Percentiles rank a stretch among this genome's conserved stretches.
Evolutionary conservation across 2,797 vertebrate genomes (phyloP).

Genomic region (Epinephelus awoara): DNA sequence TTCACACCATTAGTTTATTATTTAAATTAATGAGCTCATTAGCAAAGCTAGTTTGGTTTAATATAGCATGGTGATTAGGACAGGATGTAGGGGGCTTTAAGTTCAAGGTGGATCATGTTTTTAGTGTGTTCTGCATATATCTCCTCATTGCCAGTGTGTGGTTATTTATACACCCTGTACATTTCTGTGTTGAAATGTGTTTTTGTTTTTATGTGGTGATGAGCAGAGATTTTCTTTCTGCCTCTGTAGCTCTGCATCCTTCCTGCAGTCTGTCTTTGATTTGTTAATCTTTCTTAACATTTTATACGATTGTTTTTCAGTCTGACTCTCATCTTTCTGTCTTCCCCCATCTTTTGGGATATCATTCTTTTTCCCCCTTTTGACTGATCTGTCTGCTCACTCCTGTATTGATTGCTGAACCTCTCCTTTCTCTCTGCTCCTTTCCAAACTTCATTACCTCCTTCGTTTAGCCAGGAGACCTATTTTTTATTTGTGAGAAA

Average conservation of each 20-base stretch:
- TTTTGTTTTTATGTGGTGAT: constrained; percentile 12
- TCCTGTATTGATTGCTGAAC: constrained; percentile 26
- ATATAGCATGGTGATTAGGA: constrained; percentile 31
- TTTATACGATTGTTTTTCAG: neutral
- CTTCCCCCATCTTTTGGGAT: constrained; percentile 28
- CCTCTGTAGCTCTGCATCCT: too few relatives aligned
- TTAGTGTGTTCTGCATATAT: neutral
- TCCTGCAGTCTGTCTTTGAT: constrained; percentile 11
- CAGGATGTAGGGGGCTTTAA: constrained; percentile 1
- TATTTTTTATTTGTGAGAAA: constrained; percentile 37
- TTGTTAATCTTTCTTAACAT: constrained; percentile 22
- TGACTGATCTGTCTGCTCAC: constrained; percentile 8
- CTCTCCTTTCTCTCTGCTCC: constrained; percentile 2
- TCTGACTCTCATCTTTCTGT: constrained; percentile 19
- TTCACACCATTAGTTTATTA: constrained; percentile 18
- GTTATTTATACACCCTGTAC: neutral
- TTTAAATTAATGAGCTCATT: constrained; percentile 54
- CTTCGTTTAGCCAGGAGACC: constrained; percentile 9
- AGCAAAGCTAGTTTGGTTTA: constrained; percentile 32
- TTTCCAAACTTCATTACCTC: constrained; percentile 26
- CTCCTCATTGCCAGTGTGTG: neutral
- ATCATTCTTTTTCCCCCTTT: neutral
- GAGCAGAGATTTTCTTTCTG: neutral
- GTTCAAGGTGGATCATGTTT: constrained; percentile 13
- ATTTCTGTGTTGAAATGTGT: constrained; percentile 12